These are phyloP conservation scores for Drosophila engyochracea DNA, from an alignment of 2,888 invertebrate genomes.

Conservation along the genomic window DNA sequence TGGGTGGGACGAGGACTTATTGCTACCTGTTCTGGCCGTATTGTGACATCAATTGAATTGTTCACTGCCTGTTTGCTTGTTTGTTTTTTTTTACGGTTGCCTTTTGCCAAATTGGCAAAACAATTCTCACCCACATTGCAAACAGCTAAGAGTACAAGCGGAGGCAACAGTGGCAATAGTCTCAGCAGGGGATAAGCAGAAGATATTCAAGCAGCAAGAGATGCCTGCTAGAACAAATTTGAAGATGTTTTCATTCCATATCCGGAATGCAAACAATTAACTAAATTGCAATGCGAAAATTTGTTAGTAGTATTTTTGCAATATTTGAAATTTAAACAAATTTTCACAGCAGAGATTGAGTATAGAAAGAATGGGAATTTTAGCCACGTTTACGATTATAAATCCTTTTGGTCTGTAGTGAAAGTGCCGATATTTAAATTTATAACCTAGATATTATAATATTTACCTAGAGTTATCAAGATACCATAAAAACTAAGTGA, in stretches of 20 bases:
- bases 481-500: too few relatives aligned
- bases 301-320: neutral
- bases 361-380: neutral
- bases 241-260: constrained; percentile 3
- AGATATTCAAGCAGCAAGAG: neutral
- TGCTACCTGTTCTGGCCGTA: constrained; percentile 37
- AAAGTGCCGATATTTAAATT: too few relatives aligned
- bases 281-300: constrained; percentile 3
- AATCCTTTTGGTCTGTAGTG: too few relatives aligned
- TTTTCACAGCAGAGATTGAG: neutral
- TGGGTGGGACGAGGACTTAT: constrained; percentile 32
- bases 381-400: too few relatives aligned
- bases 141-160: constrained; percentile 2
- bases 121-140: constrained; percentile 34
- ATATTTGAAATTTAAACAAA: neutral
- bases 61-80: constrained; percentile 9
- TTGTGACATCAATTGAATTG: constrained; percentile 54
- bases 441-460: too few relatives aligned
- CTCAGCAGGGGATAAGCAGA: constrained; percentile 31
- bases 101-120: constrained; percentile 52
- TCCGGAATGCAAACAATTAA: neutral
- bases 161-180: constrained; percentile 44
- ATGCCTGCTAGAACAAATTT: constrained; percentile 2
- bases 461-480: too few relatives aligned
- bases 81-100: constrained; percentile 3